Base-by-base conservation (phyloP, 2,113 vertebrate species). In the Pangasianodon hypophthalmus region DNA sequence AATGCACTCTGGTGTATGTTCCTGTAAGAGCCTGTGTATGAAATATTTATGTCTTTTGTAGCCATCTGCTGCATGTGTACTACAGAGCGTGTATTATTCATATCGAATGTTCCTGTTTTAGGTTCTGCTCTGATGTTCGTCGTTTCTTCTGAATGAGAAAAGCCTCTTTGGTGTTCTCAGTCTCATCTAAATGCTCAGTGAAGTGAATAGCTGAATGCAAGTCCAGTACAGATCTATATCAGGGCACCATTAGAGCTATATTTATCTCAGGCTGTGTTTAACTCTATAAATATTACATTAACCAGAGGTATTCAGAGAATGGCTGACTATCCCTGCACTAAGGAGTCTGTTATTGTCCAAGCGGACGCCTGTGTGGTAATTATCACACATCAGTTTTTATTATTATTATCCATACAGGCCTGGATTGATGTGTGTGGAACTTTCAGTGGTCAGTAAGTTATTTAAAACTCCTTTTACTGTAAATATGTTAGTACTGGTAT, bases 1-100 rank as follows among this genome's bases (percentile, higher is more conserved):
- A 73, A 83, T 81, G 16, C 29, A 37, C 88, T 87, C 54, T 87
- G 58, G 54, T 90, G 64, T 88, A 60, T 69, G 75, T 85, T 89
- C 87, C 90, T 86, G 32, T 54, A 85, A 91, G 84, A 88, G 83
- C 60, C 77, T 75, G 56, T 1, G 46, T 87, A 62, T 90, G 79
- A 92, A 92, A 91, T 91, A 92, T 92, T 88, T 41, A 88, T 91
- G 89, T 83, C 88, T 89, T 87, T 87, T 88, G 87, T 84, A 89
- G 75, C 87, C 88, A 80, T 85, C 86, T 87, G 90, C 88, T 81
- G 84, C 69, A 58, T 86, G 75, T 87, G 81, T 91, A 92, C 87
- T 93, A 93, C 91, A 88, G 58, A 1, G 24, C 73, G 56, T 92
- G 82, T 81, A 92, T 92, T 92, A 90, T 92, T 93, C 64, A 89